These are phyloP conservation scores for Euclidia mi DNA, from an alignment of 2,888 invertebrate species.

Conservation along the genomic window DNA sequence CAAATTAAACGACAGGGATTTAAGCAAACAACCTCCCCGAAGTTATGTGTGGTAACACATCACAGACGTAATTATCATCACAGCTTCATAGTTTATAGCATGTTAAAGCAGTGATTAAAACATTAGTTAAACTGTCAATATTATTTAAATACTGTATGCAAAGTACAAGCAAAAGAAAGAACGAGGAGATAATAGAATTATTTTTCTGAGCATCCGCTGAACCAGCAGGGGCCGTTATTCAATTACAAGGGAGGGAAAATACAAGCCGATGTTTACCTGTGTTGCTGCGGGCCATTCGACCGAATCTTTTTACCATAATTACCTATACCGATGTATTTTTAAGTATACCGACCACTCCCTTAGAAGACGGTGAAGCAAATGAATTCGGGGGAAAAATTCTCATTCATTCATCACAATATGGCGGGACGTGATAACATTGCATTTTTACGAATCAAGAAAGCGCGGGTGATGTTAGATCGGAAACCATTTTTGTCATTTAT, in stretches of 20 bases:
- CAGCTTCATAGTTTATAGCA: background rate
- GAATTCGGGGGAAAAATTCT: constrained; percentile 42
- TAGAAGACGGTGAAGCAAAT: constrained; percentile 40
- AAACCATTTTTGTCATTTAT: constrained; percentile 83
- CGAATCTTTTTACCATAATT: constrained; percentile 75
- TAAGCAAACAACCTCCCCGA: constrained; percentile 7
- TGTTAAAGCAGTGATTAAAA: background rate
- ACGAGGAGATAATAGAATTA: constrained; percentile 79
- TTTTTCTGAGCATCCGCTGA: constrained; percentile 79
- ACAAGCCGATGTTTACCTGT: constrained; percentile 78
- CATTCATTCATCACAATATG: constrained; percentile 20
- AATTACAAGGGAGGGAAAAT: constrained; percentile 81
- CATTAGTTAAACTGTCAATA: constrained; percentile 31
- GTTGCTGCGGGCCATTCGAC: constrained; percentile 73
- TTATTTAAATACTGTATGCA: constrained; percentile 67
- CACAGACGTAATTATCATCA: background rate
- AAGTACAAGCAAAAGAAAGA: constrained; percentile 62
- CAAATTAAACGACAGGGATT: background rate
- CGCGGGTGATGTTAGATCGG: constrained; percentile 58
- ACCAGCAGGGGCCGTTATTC: constrained; percentile 81
- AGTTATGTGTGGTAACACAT: constrained; percentile 11
- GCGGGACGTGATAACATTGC: constrained; percentile 1
- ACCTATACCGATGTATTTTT: constrained; percentile 65
- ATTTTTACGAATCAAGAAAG: constrained; percentile 39
- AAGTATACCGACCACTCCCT: constrained; percentile 43